Evolutionary conservation across 1,140 invertebrate genomes (phyloP), one percentile per base, ranked within the genome.

Genomic region (Calliphora vicina): DNA sequence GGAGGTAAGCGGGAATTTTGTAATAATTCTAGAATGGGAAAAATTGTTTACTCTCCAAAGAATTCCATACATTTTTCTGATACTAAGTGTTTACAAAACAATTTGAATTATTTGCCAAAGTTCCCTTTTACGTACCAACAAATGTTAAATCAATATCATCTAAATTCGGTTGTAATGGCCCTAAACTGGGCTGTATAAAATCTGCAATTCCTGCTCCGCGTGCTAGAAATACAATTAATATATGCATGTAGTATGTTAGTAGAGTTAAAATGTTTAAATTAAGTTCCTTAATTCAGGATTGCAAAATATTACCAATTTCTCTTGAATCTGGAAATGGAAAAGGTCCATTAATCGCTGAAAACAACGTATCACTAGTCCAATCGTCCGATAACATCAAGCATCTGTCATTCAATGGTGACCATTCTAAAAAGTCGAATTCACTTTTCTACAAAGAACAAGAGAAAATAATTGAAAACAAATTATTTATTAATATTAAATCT

Each of bases 181-280:
- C 95, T 85, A 99, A 93, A 89, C 97, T 98, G 80, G 99, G 99
- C 92, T 99, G 99, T 91, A 99, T 99, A 87, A 99, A 97, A 92
- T 99, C 98, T 17, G 98, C 97, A 87, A 96, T 92, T 84, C 93
- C 94, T 61, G 94, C 93, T 86, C 92, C 94, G 88, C 93, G 92
- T 43, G 93, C 94, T 94, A 86, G 85, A 92, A 25, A 17, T 20
- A 74, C 71, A 25, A 12, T 29, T 2, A 2, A 2, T n/a, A n/a
- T n/a, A n/a, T n/a, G n/a, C n/a, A n/a, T n/a, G n/a, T n/a, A n/a
- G n/a, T n/a, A n/a, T n/a, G n/a, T n/a, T n/a, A 0, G 8, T 72
- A 27, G 12, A 80, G 83, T 50, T 76, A 2, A 35, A 35, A 35
- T 35, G 35, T 35, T 1, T 8, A 35, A 8, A 2, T 5, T 35